These are phyloP conservation scores for Cercocebus atys DNA, from an alignment of 2,113 vertebrate genomes.

Conservation along the genomic window DNA sequence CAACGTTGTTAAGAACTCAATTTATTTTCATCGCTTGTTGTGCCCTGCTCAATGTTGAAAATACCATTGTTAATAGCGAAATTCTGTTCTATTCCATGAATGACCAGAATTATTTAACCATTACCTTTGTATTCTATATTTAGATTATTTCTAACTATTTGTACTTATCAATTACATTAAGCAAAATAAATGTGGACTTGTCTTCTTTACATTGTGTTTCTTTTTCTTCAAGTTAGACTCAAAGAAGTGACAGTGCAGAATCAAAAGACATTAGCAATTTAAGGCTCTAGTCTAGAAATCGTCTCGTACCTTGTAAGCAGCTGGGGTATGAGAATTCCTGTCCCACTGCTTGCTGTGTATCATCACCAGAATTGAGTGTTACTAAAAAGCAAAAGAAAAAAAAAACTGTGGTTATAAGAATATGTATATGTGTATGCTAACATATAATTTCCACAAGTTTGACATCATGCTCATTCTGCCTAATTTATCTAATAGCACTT, in stretches of 20 bases:
- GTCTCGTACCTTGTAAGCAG: not conserved
- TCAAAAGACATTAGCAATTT: not conserved
- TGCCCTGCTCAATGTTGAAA: not conserved
- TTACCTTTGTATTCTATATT: not conserved
- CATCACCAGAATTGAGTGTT: not conserved
- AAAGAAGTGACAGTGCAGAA: not conserved
- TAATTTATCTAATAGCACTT: not conserved
- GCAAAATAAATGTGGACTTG: not conserved
- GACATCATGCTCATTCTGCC: not conserved
- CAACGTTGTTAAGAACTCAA: not conserved
- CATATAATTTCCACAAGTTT: not conserved
- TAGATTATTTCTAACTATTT: not conserved
- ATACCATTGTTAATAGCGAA: not conserved
- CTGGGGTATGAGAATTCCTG: not conserved
- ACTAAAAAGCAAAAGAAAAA: not conserved
- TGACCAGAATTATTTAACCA: not conserved
- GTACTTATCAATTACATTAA: not conserved
- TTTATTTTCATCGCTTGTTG: not conserved
- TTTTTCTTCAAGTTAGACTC: not conserved
- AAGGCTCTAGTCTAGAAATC: not conserved
- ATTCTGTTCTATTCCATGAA: not conserved
- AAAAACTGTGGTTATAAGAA: not conserved
- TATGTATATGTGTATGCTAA: not conserved
- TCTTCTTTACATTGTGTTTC: not conserved
- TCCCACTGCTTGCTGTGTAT: not conserved